phyloP scores from a whole-genome alignment of 2,113 vertebrate species.

The Misgurnus anguillicaudatus region DNA sequence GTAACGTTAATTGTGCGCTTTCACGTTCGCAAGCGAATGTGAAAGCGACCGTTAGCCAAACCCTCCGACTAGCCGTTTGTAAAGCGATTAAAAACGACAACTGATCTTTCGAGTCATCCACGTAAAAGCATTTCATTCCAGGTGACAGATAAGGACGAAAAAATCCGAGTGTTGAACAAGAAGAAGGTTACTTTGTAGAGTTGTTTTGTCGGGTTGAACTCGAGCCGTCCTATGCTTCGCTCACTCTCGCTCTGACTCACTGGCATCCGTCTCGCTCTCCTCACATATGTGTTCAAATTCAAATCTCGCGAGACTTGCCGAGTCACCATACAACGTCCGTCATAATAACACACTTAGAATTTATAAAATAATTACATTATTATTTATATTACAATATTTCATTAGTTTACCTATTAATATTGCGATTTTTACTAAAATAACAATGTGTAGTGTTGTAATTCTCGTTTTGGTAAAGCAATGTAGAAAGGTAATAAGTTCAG shows the following conservation, averaged over 20 bases:
- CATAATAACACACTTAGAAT: too few species aligned
- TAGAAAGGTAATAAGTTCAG: too few species aligned
- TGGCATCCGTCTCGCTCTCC: conserved; percentile 33
- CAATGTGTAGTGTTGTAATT: too few species aligned
- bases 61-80: not conserved
- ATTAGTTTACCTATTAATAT: too few species aligned
- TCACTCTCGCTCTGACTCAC: conserved; percentile 32
- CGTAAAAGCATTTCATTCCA: conserved; percentile 54
- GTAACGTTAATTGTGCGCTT: not conserved
- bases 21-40: not conserved
- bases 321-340: too few species aligned
- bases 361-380: too few species aligned
- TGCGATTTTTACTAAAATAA: too few species aligned
- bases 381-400: too few species aligned
- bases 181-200: conserved; percentile 2
- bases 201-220: conserved; percentile 25
- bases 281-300: conserved; percentile 15
- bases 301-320: conserved; percentile 36
- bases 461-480: too few species aligned
- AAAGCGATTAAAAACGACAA: not conserved
- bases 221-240: conserved; percentile 8
- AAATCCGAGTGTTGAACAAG: not conserved
- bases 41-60: conserved; percentile 18
- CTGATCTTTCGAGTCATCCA: conserved; percentile 46
- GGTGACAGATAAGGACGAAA: not conserved